Evolutionary conservation across 2,113 vertebrate genomes (phyloP).

Genomic region (Macquaria ambigua): DNA sequence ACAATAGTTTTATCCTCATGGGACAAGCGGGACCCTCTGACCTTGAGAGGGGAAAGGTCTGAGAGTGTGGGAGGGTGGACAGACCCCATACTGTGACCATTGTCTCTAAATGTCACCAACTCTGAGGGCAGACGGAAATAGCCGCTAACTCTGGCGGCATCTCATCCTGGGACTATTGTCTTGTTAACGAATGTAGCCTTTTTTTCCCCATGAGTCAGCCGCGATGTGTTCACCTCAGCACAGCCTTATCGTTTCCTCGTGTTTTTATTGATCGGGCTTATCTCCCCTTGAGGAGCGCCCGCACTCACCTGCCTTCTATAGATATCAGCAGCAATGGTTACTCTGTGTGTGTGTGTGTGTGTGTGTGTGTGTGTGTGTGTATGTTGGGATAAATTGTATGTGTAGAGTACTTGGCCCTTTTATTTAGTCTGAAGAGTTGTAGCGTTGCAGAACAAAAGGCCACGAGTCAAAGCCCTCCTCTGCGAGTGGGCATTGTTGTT

Average conservation of each 20-base stretch:
- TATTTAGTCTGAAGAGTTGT: constrained; percentile 70
- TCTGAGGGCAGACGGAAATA: constrained; percentile 46
- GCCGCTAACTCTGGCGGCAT: constrained; percentile 15
- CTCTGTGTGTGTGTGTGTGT: neutral
- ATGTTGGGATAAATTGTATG: constrained; percentile 7
- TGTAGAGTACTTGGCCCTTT: constrained; percentile 32
- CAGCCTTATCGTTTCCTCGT: constrained; percentile 48
- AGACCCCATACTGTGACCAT: constrained; percentile 64
- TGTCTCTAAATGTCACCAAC: constrained; percentile 74
- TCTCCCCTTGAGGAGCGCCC: constrained; percentile 40
- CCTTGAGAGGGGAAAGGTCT: constrained; percentile 69
- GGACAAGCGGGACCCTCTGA: constrained; percentile 55
- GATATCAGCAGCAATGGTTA: constrained; percentile 37
- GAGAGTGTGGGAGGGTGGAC: constrained; percentile 41
- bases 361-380: constrained; percentile 1
- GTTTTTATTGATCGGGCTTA: constrained; percentile 66
- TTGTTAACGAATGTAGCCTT: constrained; percentile 26
- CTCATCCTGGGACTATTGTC: constrained; percentile 52
- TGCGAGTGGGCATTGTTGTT: constrained; percentile 67
- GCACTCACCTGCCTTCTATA: constrained; percentile 41
- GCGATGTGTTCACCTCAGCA: constrained; percentile 20
- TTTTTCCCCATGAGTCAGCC: constrained; percentile 11
- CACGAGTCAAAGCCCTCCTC: constrained; percentile 62
- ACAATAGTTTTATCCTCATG: constrained; percentile 54
- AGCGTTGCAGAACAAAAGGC: constrained; percentile 68